Base-by-base conservation (phyloP, 2,797 vertebrate genomes). In the Synaphobranchus kaupii region DNA sequence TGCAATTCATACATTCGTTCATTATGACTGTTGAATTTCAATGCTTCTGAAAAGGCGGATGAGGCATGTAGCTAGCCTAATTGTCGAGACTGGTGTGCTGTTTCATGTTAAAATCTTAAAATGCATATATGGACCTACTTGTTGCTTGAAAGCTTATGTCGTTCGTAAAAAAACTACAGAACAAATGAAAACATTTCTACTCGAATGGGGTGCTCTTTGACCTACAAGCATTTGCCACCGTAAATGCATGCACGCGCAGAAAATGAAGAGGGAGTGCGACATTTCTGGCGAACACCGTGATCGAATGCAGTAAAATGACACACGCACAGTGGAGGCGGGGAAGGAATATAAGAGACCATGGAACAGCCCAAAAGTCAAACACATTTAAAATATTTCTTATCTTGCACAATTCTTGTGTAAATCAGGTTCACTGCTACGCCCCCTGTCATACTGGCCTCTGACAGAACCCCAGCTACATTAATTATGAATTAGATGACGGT, bases 351-450 rank as follows among this genome's bases (percentile, higher is more conserved):
- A 52, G n/a, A 50, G 25, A 87, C 47, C 15, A 48, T 25, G 73
- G 76, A 68, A 80, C 87, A 85, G 56, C 83, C 88, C n/a, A 15
- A 87, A 87, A 60, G 76, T 12, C 85, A 89, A 87, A 87, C 60
- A 87, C 28, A 12, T 50, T 9, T 63, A 63, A 78, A 88, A 39
- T 8, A 84, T 28, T 52, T 34, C 80, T 52, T 25, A 47, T 87
- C 39, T 84, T 73, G 50, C n/a, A 22, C 48, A 15, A 52, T n/a
- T 85, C 25, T 68, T 20, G 56, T 8, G 13, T 47, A 2, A 44
- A 15, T 15, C 3, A 28, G 31, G 31, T 15, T 7, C 22, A 10
- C 34, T 31, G 84, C n/a, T 52, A 73, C 25, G 50, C 44, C 66
- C 34, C 25, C 25, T 73, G 47, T 5, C 34, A 15, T 54, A 52